Evolutionary conservation across 2,888 invertebrate species (phyloP), one percentile per base, ranked within the genome.

Genomic region (Didymodactylos carnosus): DNA sequence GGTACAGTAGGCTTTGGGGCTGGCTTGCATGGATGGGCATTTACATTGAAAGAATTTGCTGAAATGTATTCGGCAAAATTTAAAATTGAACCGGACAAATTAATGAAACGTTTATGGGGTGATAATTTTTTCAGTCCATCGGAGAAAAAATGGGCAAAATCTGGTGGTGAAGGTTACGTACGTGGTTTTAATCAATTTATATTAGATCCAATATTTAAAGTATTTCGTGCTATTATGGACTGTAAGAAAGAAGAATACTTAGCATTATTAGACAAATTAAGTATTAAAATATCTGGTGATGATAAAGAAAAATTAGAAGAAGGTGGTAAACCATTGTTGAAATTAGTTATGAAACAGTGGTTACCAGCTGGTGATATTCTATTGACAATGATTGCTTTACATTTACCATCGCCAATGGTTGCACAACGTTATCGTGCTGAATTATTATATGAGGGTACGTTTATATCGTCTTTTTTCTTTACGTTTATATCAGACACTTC

Each of bases 361-460:
- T 87, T 99, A 85, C 98, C 98, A 73, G 98, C 98, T 83, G 98
- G 98, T 79, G 97, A 99, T 85, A 94, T 98, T 80, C 86, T 99
- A 80, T 91, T 99, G 86, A 95, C 98, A 88, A 99, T 99, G 98
- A 99, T 99, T 86, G 93, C 94, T 86, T 94, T 99, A 84, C 98
- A 99, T 84, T 87, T 99, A 84, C 98, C 98, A 76, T 98, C 97
- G 39, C 98, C 98, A 5, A 97, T 98, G 72, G 92, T 92, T 76
- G 97, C 98, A 73, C 98, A 98, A 86, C 92, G 90, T 84, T 99
- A 99, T 87, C 90, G 98, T 86, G 91, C 75, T 23, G 75, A 75
- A 51, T 69, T 75, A 62, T 69, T 75, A 16, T 75, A 75, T 46
- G 75, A 75, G 51, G 75, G 49, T 49, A 49, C 25, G 46, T 46